Percentiles rank a stretch among this genome's conserved stretches.
These are phyloP conservation scores for Hyaena hyaena DNA, from an alignment of 2,113 vertebrate species.

Conservation along the genomic window DNA sequence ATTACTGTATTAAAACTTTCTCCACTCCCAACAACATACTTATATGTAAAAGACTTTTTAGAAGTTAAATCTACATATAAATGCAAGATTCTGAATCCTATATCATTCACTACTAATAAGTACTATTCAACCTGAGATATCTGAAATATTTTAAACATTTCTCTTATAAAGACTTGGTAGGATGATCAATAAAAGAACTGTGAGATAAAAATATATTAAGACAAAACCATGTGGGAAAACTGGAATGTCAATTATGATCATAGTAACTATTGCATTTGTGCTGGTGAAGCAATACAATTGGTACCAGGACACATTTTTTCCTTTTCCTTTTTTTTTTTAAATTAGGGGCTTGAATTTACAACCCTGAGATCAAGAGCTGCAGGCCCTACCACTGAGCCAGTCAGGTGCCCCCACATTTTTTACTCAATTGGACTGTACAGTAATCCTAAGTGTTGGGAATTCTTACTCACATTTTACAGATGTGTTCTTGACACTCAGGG, in stretches of 20 bases:
- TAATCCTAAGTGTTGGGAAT: neutral
- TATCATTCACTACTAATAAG: neutral
- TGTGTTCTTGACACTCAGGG: neutral
- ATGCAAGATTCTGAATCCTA: neutral
- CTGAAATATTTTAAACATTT: neutral
- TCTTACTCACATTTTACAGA: constrained; percentile 13
- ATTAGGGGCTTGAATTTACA: too few species aligned
- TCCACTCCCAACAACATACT: neutral
- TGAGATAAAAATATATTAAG: neutral
- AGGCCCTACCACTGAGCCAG: too few species aligned
- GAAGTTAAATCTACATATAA: too few species aligned
- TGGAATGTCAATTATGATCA: neutral
- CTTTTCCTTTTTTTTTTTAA: too few species aligned
- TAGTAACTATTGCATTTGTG: neutral
- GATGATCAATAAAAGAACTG: neutral
- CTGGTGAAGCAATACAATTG: neutral
- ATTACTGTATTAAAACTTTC: neutral
- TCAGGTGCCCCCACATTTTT: neutral
- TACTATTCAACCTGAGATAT: neutral
- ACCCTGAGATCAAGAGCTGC: too few species aligned
- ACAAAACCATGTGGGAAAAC: neutral
- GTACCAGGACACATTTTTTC: neutral
- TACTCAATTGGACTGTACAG: neutral
- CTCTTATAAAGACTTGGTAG: neutral
- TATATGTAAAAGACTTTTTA: neutral